Evolutionary conservation across 2,888 invertebrate species (phyloP).

Genomic region (Dermolepida albohirtum): DNA sequence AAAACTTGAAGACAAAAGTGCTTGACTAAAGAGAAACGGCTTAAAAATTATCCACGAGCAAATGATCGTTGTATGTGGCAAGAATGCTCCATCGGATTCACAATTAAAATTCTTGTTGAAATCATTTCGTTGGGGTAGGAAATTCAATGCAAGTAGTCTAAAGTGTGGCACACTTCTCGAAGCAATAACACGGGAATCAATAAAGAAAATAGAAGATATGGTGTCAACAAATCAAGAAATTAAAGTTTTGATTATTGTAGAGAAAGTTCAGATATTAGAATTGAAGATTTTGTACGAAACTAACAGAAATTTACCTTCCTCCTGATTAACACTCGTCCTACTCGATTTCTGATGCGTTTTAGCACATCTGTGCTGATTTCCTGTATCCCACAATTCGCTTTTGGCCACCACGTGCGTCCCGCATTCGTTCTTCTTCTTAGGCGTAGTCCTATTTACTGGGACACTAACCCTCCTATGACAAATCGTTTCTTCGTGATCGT

Average conservation of each 20-base stretch:
- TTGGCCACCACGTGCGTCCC: slow-evolving; percentile 65
- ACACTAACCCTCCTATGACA: slow-evolving; percentile 58
- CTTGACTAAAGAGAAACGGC: too few species aligned
- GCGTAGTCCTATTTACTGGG: slow-evolving; percentile 58
- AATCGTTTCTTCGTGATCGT: slow-evolving; percentile 42
- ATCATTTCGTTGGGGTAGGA: too few species aligned
- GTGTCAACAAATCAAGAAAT: neutral
- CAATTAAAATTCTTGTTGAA: too few species aligned
- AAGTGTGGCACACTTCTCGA: too few species aligned
- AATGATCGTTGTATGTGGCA: too few species aligned
- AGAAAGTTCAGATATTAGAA: neutral
- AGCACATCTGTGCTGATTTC: slow-evolving; percentile 61
- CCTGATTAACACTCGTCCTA: slow-evolving; percentile 58
- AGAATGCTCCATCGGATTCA: too few species aligned
- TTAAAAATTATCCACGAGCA: too few species aligned
- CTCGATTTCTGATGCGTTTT: slow-evolving; percentile 60
- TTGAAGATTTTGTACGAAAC: too few species aligned
- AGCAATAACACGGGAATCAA: too few species aligned
- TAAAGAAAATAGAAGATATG: too few species aligned
- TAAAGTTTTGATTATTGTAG: neutral
- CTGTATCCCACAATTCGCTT: slow-evolving; percentile 66
- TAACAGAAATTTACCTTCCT: slow-evolving; percentile 55
- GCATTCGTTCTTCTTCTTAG: slow-evolving; percentile 66
- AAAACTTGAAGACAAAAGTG: too few species aligned
- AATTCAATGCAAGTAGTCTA: too few species aligned